These are phyloP conservation scores for Diaprepes abbreviatus DNA, from an alignment of 2,888 invertebrate species.

Conservation along the genomic window DNA sequence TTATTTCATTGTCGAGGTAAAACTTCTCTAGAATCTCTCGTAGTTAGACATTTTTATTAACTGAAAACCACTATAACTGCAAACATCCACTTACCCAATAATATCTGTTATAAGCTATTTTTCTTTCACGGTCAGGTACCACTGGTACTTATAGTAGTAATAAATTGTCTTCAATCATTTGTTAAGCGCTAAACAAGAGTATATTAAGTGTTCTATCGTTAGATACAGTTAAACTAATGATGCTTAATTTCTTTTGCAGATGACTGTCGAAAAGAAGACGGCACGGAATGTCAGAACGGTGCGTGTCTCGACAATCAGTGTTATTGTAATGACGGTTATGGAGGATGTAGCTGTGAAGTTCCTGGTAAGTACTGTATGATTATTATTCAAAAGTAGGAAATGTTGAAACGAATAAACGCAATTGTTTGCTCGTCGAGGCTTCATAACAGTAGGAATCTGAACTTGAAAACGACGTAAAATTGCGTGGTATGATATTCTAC, in stretches of 20 bases:
- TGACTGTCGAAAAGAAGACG: constrained; percentile 93
- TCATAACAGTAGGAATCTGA: background rate
- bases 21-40: no score
- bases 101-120: background rate
- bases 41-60: no score
- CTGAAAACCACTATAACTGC: no score
- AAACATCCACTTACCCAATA: no score
- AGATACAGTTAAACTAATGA: constrained; percentile 35
- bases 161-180: constrained; percentile 42
- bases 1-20: no score
- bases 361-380: constrained; percentile 74
- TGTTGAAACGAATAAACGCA: constrained; percentile 15
- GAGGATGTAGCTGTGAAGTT: constrained; percentile 94
- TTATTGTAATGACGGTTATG: constrained; percentile 96
- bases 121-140: background rate
- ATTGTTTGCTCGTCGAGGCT: background rate
- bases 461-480: no score
- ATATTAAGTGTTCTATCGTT: background rate
- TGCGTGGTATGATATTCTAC: no score
- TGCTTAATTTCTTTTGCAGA: constrained; percentile 71
- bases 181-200: constrained; percentile 23
- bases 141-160: constrained; percentile 1
- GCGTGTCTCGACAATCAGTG: constrained; percentile 94
- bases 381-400: constrained; percentile 13
- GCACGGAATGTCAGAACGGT: constrained; percentile 91